Evolutionary conservation across 1,140 invertebrate genomes (phyloP).

Genomic region (Cherax destructor): DNA sequence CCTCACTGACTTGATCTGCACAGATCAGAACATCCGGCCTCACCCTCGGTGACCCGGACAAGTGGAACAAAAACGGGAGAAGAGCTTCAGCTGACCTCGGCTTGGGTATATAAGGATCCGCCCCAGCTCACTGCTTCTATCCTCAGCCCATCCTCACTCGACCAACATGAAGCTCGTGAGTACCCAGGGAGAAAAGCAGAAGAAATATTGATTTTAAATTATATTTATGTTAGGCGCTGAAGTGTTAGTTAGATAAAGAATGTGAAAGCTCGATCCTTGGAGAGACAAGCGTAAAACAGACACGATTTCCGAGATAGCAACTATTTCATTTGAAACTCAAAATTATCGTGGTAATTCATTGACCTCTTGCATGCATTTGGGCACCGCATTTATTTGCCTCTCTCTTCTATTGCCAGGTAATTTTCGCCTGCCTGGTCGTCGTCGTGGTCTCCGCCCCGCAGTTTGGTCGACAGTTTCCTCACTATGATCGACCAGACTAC

Average conservation of each 20-base stretch:
- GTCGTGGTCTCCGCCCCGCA: conserved; percentile 9
- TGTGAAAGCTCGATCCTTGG: too few species aligned
- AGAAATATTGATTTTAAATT: too few species aligned
- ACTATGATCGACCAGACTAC: neutral
- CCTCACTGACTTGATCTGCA: neutral
- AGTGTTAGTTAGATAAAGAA: too few species aligned
- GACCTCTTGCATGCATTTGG: too few species aligned
- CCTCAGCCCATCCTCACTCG: neutral
- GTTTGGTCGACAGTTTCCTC: neutral
- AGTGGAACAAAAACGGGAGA: conserved; percentile 15
- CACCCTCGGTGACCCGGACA: neutral
- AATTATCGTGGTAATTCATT: too few species aligned
- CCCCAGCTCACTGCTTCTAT: neutral
- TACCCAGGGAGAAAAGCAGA: neutral
- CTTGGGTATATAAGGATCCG: conserved; percentile 4
- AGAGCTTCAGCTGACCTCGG: conserved; percentile 28
- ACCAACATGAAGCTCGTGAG: conserved; percentile 53
- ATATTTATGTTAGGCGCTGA: too few species aligned
- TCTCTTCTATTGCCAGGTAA: neutral
- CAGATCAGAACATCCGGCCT: conserved; percentile 10
- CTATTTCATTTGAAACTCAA: too few species aligned
- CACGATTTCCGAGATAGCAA: too few species aligned
- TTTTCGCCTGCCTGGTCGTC: conserved; percentile 34
- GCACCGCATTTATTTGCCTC: neutral
- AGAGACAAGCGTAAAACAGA: too few species aligned